Conservation (phyloP, 1,140 invertebrate genomes). For the Bombus waltoni region DNA sequence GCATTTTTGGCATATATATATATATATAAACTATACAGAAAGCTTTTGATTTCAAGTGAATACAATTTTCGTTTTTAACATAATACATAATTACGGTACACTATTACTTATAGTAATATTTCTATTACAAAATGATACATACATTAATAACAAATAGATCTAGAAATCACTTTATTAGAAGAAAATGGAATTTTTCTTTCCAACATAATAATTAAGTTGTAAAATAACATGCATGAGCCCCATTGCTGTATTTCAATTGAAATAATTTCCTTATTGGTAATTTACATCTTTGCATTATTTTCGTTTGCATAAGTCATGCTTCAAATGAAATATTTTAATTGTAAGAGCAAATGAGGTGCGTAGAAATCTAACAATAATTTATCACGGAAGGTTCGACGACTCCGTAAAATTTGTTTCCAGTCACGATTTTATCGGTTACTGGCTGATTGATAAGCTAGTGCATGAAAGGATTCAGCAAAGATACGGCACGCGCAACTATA, state of each 20-base stretch:
- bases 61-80: too few relatives aligned
- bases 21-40: too few relatives aligned
- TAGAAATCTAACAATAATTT: slow-evolving; percentile 8
- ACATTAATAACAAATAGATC: too few relatives aligned
- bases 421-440: slow-evolving; percentile 57
- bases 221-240: neutral
- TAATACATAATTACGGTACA: too few relatives aligned
- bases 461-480: slow-evolving; percentile 35
- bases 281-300: neutral
- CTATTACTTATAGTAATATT: too few relatives aligned
- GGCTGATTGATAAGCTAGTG: slow-evolving; percentile 43
- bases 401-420: slow-evolving; percentile 48
- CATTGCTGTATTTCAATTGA: neutral
- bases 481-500: slow-evolving; percentile 49
- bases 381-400: slow-evolving; percentile 27
- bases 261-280: neutral
- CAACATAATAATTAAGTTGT: too few relatives aligned
- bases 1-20: too few relatives aligned
- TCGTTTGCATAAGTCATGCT: neutral
- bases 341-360: slow-evolving; percentile 2
- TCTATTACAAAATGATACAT: too few relatives aligned
- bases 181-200: too few relatives aligned
- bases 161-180: too few relatives aligned
- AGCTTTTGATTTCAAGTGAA: too few relatives aligned
- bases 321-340: neutral